phyloP scores from a whole-genome alignment of 2,888 invertebrate genomes.

The Drosophila percnosoma region DNA sequence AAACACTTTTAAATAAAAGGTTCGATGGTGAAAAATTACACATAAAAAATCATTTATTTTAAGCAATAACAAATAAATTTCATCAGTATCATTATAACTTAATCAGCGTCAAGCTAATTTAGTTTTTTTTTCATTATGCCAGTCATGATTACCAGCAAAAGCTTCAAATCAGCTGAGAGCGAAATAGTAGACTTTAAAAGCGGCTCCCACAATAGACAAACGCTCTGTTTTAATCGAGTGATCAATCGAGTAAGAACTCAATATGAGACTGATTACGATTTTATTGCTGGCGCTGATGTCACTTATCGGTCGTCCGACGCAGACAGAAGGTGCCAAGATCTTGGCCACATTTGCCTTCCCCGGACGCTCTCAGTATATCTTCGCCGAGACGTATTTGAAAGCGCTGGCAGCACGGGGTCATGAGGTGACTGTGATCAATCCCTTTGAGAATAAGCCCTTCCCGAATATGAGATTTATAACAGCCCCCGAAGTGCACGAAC shows the following conservation, averaged over 20 bases:
- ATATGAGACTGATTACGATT: slow-evolving; percentile 37
- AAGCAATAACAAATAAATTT: background rate
- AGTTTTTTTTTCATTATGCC: no score
- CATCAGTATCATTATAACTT: background rate
- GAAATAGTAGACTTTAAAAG: slow-evolving; percentile 14
- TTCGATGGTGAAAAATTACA: no score
- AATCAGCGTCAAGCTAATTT: slow-evolving; percentile 12
- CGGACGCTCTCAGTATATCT: slow-evolving; percentile 39
- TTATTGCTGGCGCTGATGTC: slow-evolving; percentile 1
- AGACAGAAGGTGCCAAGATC: slow-evolving; percentile 60
- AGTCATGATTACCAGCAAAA: slow-evolving; percentile 15
- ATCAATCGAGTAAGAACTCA: background rate
- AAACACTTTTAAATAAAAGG: background rate
- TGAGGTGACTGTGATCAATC: slow-evolving; percentile 80
- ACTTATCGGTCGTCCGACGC: slow-evolving; percentile 17
- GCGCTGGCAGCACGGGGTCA: slow-evolving; percentile 80
- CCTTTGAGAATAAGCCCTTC: slow-evolving; percentile 48
- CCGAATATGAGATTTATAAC: slow-evolving; percentile 62
- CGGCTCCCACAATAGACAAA: accelerated
- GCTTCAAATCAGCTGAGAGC: slow-evolving; percentile 1
- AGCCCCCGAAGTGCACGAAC: slow-evolving; percentile 34
- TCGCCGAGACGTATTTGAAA: slow-evolving; percentile 12
- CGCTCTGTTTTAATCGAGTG: slow-evolving; percentile 15
- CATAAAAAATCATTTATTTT: background rate
- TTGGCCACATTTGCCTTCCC: slow-evolving; percentile 66